Evolutionary conservation across 2,888 invertebrate species (phyloP), one percentile per base, ranked within the genome.

Genomic region (Lithodes maja): DNA sequence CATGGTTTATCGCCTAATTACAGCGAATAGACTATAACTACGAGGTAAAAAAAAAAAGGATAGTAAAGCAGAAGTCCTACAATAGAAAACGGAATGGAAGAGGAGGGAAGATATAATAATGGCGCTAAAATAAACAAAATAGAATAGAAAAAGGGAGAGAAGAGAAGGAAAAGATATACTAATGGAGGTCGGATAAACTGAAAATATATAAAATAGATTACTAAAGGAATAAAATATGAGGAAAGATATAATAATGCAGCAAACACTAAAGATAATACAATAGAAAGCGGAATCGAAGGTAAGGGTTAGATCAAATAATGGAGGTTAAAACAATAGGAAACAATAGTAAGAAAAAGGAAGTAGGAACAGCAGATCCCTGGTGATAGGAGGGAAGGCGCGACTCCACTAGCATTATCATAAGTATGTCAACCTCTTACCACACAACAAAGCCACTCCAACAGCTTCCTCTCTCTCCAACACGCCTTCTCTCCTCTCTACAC

Each of bases 371-470:
- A 15, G 77, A 50, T 54, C 80, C 55, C 55, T 2, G 55, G 55
- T 12, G 80, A 55, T 55, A 80, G 55, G 17, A 33, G 80, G 55
- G 80, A 12, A 15, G 80, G 54, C 74, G 74, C n/a, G 61, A 61
- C 61, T 1, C 61, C 69, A 7, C 55, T 15, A 52, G 54, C 82
- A 86, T 86, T 86, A 86, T 74, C 86, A 83, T 87, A 87, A 87
- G 87, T 87, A 75, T 83, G 87, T 83, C 87, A 83, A 78, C 74
- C 85, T 77, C 17, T 61, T 86, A 82, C 75, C 83, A 75, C 9
- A 33, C 33, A 33, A 33, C 33, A 33, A 33, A 33, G 33, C 33
- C 33, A 33, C 33, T 33, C 33, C 33, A 33, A 33, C 33, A 33
- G 33, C 33, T 33, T 33, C 33, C 33, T 33, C 33, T 33, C 33